Evolutionary conservation across 2,113 vertebrate species (phyloP), one percentile per base, ranked within the genome.

Genomic region (Calidris pugnax): DNA sequence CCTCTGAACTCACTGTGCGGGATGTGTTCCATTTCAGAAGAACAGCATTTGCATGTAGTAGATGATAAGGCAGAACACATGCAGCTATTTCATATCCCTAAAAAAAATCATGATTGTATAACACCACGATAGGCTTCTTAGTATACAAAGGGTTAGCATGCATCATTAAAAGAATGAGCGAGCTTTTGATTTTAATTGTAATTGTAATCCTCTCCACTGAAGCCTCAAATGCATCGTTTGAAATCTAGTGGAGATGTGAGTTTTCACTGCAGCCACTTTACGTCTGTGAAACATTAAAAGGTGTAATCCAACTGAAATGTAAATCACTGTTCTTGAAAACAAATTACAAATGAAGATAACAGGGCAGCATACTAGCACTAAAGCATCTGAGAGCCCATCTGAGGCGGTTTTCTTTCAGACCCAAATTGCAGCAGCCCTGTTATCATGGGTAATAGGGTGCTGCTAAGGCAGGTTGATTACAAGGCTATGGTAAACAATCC

Each of bases 221-320:
- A 98, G 98, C 97, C 98, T 98, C 98, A 98, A 98, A 99, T 98
- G 96, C 92, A 92, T 97, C 90, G 55, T 98, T 98, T 99, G 98
- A 99, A 98, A 98, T 98, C 95, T 97, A 97, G 89, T 91, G 77
- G 97, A 98, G 98, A 97, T 94, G 78, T 92, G 97, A 96, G 92
- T 97, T 97, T 98, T 98, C 97, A 95, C 89, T 93, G 93, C 77
- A 97, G 97, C 97, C 98, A 98, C 98, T 99, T 98, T 97, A 97
- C 72, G 14, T 97, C 92, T 82, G 96, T 96, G 97, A 96, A 97
- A 98, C 98, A 98, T 99, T 99, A 98, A 98, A 99, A 99, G 98
- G 98, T 99, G 98, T 98, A 98, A 99, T 99, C 98, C 98, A 98
- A 98, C 98, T 99, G 99, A 99, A 99, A 99, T 99, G 98, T 98